Percentiles rank a stretch among this genome's conserved stretches.
phyloP scores from a whole-genome alignment of 2,888 invertebrate species.

The Atherix ibis region DNA sequence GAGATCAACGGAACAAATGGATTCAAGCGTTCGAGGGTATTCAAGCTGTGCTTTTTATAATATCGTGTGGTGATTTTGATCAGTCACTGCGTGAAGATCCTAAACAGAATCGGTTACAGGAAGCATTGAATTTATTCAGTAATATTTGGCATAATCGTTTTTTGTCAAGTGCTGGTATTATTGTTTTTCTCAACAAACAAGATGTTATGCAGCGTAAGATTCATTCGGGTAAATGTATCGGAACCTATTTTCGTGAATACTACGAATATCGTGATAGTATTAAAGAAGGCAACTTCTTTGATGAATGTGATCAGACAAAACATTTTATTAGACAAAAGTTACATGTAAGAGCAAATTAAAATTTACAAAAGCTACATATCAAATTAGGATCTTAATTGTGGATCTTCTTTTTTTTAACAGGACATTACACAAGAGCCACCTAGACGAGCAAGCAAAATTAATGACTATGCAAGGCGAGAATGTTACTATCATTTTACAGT shows the following conservation, averaged over 20 bases:
- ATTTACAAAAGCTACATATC: too few species aligned
- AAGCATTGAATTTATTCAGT: constrained; percentile 54
- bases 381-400: too few species aligned
- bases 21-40: constrained; percentile 74
- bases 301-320: constrained; percentile 50
- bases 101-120: constrained; percentile 51
- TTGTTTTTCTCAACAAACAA: constrained; percentile 71
- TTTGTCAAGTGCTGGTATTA: constrained; percentile 55
- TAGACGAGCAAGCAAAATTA: constrained; percentile 27
- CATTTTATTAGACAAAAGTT: constrained; percentile 52
- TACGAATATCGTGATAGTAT: constrained; percentile 34
- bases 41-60: constrained; percentile 63
- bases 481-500: constrained; percentile 60
- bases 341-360: constrained; percentile 36
- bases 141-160: constrained; percentile 61
- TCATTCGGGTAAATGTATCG: constrained; percentile 44
- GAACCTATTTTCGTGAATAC: constrained; percentile 51
- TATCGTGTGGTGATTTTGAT: constrained; percentile 68
- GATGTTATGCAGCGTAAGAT: constrained; percentile 59
- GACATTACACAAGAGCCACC: constrained; percentile 40
- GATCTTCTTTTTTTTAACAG: constrained; percentile 20
- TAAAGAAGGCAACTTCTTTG: constrained; percentile 35
- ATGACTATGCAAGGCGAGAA: constrained; percentile 35
- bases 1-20: constrained; percentile 71
- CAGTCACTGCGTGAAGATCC: constrained; percentile 55